Evolutionary conservation across 2,797 vertebrate genomes (phyloP).

Genomic region (Lacerta agilis): DNA sequence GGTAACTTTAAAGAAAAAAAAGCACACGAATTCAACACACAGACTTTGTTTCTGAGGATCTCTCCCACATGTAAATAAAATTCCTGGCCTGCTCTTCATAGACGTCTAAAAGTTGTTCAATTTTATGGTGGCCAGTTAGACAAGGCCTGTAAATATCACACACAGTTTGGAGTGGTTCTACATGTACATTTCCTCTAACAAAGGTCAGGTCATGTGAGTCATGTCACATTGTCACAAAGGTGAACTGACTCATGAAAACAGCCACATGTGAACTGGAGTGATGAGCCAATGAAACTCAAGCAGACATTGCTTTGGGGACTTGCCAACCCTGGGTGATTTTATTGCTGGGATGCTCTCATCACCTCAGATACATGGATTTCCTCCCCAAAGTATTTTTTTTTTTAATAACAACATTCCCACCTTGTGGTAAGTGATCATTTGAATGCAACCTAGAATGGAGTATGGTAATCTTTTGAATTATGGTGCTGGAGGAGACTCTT

Average conservation of each 20-base stretch:
- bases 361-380: neutral
- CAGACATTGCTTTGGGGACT: neutral
- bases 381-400: neutral
- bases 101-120: neutral
- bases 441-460: neutral
- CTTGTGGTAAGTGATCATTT: neutral
- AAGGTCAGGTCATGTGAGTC: neutral
- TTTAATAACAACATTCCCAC: too few relatives aligned
- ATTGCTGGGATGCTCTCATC: neutral
- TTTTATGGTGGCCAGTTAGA: neutral
- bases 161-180: neutral
- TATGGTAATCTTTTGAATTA: neutral
- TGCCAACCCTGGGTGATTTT: neutral
- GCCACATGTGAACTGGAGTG: neutral
- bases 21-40: neutral
- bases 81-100: conserved; percentile 26
- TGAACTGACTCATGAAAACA: neutral
- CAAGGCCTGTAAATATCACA: neutral
- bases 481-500: too few relatives aligned
- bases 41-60: neutral
- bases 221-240: neutral
- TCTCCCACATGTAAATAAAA: conserved; percentile 14
- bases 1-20: neutral
- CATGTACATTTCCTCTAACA: neutral
- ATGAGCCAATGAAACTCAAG: neutral